Base-by-base conservation (phyloP, 2,797 vertebrate genomes). In the Oryzias dopingdopingensis region DNA sequence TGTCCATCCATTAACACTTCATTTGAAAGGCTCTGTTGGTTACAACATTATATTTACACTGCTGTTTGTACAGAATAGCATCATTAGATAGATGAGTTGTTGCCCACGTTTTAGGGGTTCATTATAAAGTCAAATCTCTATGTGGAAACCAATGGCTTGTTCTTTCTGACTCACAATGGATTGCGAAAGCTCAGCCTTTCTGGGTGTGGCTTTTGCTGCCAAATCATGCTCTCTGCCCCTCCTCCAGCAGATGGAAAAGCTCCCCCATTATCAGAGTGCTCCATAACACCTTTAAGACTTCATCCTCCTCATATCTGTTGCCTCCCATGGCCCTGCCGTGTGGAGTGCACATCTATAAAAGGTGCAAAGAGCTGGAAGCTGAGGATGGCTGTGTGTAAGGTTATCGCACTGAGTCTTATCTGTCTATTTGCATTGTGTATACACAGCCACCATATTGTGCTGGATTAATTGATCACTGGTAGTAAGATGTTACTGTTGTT, bases 351-450 rank as follows among this genome's bases (percentile, higher is more conserved):
- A 59, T 53, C 49, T 49, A 62, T 53, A 54, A 32, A 12, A 45
- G 54, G 51, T 59, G 48, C 70, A 59, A 55, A 55, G 43, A 14
- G 23, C 52, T 7, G 10, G 46, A 42, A 52, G 63, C 50, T 52
- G 59, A 59, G 65, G 47, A 45, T 49, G 45, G 49, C 14, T 50
- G 42, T 50, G 40, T 14, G n/a, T 20, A 32, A 51, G 72, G 74
- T 82, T 84, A 82, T 88, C 74, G 52, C 59, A 60, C 52, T 44
- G 50, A 69, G 65, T 72, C 76, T 81, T 82, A 83, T 90, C 89
- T 67, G 68, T 49, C 61, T 54, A 48, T 85, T 86, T 85, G 86
- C 82, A 83, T 89, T 81, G 80, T 82, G 72, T 29, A 58, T 23
- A 46, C 68, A 73, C 59, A 73, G 65, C 7, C 46, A 60, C 59